A percentile compares a stretch with the other conserved stretches of the same genome.
Conservation (phyloP, 2,888 invertebrate genomes). For the Caenorhabditis becei region DNA sequence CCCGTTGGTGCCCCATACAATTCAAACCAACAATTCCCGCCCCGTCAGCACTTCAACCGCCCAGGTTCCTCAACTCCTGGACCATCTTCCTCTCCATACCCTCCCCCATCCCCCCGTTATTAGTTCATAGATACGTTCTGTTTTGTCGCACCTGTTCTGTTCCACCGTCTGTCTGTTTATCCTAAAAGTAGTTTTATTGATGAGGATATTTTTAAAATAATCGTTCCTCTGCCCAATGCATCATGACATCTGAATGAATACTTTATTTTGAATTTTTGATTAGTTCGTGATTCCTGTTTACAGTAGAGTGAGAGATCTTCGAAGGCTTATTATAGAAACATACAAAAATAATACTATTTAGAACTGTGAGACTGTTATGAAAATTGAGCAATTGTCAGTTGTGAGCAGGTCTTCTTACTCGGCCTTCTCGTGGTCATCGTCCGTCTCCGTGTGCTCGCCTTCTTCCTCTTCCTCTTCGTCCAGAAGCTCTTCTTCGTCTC, state of each 20-base stretch:
- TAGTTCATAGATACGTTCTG: not conserved
- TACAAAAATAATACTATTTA: not conserved
- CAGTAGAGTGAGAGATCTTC: constrained; percentile 19
- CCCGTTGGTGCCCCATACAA: not conserved
- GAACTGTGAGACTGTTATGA: not conserved
- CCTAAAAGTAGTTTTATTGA: no score
- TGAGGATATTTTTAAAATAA: no score
- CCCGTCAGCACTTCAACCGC: not conserved
- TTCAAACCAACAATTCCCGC: not conserved
- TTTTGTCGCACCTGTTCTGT: not conserved
- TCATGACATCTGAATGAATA: not conserved
- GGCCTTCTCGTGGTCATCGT: constrained; percentile 61
- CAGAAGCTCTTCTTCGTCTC: constrained; percentile 71
- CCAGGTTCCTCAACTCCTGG: not conserved
- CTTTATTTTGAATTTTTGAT: not conserved
- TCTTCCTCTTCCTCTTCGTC: constrained; percentile 63
- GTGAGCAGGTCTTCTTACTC: constrained; percentile 7
- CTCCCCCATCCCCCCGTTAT: not conserved
- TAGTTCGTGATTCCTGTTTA: not conserved
- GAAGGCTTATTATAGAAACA: not conserved
- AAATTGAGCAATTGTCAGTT: constrained; percentile 20
- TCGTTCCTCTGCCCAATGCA: no score
- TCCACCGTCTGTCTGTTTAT: not conserved
- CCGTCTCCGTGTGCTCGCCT: constrained; percentile 30
- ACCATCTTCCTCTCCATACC: not conserved